Evolutionary conservation across 2,113 vertebrate species (phyloP).

Genomic region (Aplodontia rufa): DNA sequence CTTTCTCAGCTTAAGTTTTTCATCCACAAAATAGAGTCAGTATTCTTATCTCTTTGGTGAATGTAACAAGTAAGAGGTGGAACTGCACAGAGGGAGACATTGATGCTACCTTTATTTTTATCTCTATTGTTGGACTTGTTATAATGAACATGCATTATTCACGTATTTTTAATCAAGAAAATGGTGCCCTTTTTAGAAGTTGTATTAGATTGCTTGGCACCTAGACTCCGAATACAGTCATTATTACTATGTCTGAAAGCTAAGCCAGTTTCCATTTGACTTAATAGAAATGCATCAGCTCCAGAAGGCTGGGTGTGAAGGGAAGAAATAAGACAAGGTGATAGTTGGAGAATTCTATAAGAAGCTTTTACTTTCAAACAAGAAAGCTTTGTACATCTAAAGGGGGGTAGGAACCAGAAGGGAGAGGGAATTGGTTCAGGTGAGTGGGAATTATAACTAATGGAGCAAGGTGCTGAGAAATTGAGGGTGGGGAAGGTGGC

Average conservation of each 20-base stretch:
- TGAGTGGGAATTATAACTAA: not conserved
- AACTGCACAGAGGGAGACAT: not conserved
- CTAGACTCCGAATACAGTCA: not conserved
- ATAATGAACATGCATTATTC: conserved; percentile 12
- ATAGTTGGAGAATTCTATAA: not conserved
- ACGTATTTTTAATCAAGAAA: conserved; percentile 33
- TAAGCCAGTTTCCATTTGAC: conserved; percentile 38
- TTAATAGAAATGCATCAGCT: not conserved
- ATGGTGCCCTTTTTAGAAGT: not conserved
- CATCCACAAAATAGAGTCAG: not conserved
- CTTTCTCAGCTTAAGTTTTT: not conserved
- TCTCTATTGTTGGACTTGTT: conserved; percentile 31
- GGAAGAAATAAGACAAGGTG: not conserved
- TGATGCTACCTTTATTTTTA: not conserved
- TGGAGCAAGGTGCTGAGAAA: not conserved
- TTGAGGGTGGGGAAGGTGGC: not conserved
- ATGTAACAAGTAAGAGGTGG: not conserved
- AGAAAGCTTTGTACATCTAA: not conserved
- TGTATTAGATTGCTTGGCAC: not conserved
- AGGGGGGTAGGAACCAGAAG: not conserved
- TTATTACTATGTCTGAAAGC: not conserved
- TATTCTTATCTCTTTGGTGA: not conserved
- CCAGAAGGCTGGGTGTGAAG: not conserved
- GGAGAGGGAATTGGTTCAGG: not conserved
- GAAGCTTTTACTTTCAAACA: not conserved